Conservation (phyloP, 2,888 invertebrate genomes). For the Protonemura montana region DNA sequence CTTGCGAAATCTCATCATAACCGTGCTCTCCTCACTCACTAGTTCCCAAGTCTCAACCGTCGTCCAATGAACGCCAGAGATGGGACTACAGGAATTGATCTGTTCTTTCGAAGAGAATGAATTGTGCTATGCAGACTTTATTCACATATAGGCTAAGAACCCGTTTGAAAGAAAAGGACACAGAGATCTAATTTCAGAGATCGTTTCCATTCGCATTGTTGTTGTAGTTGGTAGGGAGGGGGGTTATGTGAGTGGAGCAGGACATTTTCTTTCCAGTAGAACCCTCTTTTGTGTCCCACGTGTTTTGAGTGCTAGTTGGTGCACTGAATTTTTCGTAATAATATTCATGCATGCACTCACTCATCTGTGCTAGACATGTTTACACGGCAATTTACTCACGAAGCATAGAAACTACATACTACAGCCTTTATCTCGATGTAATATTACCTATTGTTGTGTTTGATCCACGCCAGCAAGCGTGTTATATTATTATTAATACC, state of each 20-base stretch:
- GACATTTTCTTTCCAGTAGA: neutral
- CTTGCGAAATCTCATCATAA: neutral
- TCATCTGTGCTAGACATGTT: neutral
- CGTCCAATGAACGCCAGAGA: neutral
- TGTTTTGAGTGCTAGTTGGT: neutral
- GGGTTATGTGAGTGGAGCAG: neutral
- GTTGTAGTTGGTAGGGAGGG: neutral
- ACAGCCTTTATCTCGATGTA: neutral
- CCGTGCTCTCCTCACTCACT: neutral
- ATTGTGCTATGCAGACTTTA: conserved; percentile 3
- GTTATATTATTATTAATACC: neutral
- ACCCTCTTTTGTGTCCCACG: neutral
- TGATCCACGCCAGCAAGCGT: neutral
- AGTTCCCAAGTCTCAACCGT: neutral
- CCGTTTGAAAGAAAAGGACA: neutral
- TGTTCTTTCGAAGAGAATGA: neutral
- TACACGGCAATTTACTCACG: neutral
- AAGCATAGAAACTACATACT: neutral
- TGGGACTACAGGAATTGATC: neutral
- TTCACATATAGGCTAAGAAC: neutral
- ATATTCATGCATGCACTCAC: neutral
- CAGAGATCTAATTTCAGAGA: conserved; percentile 21
- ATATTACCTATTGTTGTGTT: neutral
- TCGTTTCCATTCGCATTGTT: conserved; percentile 3
- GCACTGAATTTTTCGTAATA: neutral